phyloP scores from a whole-genome alignment of 2,888 invertebrate genomes.

The Drosophila buzzatii region DNA sequence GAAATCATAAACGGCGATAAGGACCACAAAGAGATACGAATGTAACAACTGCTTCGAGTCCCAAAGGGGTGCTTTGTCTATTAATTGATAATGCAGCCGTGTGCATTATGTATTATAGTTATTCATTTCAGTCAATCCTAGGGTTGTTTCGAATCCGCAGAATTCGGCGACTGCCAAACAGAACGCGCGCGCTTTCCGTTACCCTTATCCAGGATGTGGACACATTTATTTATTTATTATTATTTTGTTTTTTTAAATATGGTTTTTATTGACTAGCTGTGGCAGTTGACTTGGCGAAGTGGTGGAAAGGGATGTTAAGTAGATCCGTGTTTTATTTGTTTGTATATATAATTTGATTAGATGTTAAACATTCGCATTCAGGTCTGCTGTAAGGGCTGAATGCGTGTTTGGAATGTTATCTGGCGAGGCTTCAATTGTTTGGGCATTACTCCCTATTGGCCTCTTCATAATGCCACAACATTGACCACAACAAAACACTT shows the following conservation, averaged over 20 bases:
- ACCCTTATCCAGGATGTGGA: slow-evolving; percentile 20
- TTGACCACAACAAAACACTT: slow-evolving; percentile 65
- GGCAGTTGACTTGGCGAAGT: slow-evolving; percentile 54
- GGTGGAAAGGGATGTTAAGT: slow-evolving; percentile 65
- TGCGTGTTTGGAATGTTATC: slow-evolving; percentile 13
- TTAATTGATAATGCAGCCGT: slow-evolving; percentile 56
- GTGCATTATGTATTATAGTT: slow-evolving; percentile 36
- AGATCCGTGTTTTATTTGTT: slow-evolving; percentile 45
- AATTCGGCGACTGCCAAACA: slow-evolving; percentile 18
- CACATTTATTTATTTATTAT: slow-evolving; percentile 51
- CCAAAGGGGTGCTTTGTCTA: slow-evolving; percentile 41
- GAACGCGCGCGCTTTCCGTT: slow-evolving; percentile 25
- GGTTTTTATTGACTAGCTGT: slow-evolving; percentile 66
- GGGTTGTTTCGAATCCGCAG: slow-evolving; percentile 47
- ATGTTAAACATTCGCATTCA: slow-evolving; percentile 52
- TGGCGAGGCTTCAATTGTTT: slow-evolving; percentile 19
- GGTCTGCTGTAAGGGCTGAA: slow-evolving; percentile 10
- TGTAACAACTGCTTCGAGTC: slow-evolving; percentile 46
- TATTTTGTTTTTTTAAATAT: slow-evolving; percentile 58
- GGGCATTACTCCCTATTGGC: slow-evolving; percentile 20
- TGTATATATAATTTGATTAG: slow-evolving; percentile 69
- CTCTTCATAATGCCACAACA: slow-evolving; percentile 66
- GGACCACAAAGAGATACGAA: slow-evolving; percentile 57
- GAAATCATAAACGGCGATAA: slow-evolving; percentile 42
- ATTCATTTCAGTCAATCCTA: slow-evolving; percentile 35